phyloP scores from a whole-genome alignment of 2,888 invertebrate species.

The Vannuccia rotundouncinata region DNA sequence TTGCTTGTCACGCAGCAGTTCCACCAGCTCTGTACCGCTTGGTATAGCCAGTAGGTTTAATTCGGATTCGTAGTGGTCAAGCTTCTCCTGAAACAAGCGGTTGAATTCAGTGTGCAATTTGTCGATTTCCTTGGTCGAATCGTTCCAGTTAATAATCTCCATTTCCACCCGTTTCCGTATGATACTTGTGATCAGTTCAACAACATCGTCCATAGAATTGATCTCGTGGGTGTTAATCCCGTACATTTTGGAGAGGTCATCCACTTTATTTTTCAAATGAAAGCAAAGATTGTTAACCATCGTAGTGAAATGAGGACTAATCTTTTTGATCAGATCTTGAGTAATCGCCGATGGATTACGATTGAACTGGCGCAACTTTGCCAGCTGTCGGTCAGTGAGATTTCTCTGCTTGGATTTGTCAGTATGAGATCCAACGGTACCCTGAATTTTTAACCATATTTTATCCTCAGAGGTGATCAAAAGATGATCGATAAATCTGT shows the following conservation, averaged over 20 bases:
- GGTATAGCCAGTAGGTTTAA: not conserved
- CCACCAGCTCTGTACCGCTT: not conserved
- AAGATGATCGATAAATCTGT: not conserved
- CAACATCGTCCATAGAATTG: not conserved
- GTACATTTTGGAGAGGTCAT: not conserved
- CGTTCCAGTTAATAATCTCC: not conserved
- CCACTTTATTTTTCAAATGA: not conserved
- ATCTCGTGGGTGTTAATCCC: not conserved
- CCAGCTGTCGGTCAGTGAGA: not conserved
- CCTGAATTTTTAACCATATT: not conserved
- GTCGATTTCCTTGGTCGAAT: not conserved
- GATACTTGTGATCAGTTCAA: not conserved
- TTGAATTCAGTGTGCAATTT: not conserved
- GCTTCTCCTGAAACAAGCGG: not conserved
- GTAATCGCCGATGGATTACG: not conserved
- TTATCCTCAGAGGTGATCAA: not conserved
- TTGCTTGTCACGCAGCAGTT: not conserved
- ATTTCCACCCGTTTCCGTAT: not conserved
- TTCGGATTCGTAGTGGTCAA: not conserved
- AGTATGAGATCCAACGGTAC: not conserved
- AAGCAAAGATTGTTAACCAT: not conserved
- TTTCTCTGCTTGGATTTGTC: not conserved
- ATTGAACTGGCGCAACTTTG: not conserved
- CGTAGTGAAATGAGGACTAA: not conserved
- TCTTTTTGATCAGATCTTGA: not conserved